phyloP scores from a whole-genome alignment of 2,113 vertebrate species.

The Terrapene triunguis region DNA sequence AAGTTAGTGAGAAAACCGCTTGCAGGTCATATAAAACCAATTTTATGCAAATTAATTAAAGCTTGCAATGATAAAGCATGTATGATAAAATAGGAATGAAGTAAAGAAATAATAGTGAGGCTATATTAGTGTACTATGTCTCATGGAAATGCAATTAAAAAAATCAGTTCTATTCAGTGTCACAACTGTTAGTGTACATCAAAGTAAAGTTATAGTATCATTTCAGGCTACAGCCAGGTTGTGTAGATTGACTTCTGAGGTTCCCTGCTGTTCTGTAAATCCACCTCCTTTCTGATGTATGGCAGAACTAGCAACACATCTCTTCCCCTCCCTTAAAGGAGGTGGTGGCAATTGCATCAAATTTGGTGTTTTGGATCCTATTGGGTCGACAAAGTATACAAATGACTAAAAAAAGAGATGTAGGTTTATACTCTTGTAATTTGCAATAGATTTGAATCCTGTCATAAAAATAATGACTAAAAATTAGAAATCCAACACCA shows the following conservation, averaged over 20 bases:
- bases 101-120: background rate
- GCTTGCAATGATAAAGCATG: background rate
- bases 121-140: background rate
- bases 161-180: background rate
- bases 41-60: conserved; percentile 46
- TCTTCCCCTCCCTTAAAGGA: background rate
- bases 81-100: conserved; percentile 37
- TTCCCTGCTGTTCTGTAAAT: background rate
- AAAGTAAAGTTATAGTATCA: background rate
- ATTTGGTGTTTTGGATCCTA: background rate
- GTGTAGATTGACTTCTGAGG: background rate
- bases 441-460: background rate
- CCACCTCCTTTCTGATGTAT: background rate
- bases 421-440: background rate
- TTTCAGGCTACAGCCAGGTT: background rate
- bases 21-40: conserved; percentile 24
- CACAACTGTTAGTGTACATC: background rate
- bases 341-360: background rate
- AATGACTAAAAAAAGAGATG: background rate
- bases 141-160: background rate
- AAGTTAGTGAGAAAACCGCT: conserved; percentile 18
- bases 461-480: background rate
- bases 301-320: background rate
- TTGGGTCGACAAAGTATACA: background rate
- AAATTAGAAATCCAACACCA: background rate